Evolutionary conservation across 1,140 invertebrate species (phyloP), one percentile per base, ranked within the genome.

Genomic region (Brachionus paranguensis): DNA sequence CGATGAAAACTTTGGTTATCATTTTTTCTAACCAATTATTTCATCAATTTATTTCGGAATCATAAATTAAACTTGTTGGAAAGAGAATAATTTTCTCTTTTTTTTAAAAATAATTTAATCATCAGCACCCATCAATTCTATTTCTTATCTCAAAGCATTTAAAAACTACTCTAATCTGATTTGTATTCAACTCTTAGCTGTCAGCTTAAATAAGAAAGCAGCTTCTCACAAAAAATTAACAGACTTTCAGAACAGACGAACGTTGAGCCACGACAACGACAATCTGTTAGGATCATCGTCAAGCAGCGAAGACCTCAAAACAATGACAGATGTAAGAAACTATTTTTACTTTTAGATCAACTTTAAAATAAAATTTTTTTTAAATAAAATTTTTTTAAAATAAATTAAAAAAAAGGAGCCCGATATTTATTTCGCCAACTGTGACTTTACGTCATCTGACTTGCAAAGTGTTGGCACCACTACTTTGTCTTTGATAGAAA

Each of bases 271-370:
- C 14, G 55, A 65, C 37, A 83, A 41, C 47, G 55, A 83, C n/a
- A 68, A 68, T 33, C 29, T 50, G 27, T 11, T 68, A 10, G 60
- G 17, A 17, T 83, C 79, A 29, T 83, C 79, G 41, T 83, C 79
- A 55, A 83, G 79, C 43, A 83, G 79, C 68, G 79, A 83, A 29
- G 79, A 83, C 17, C 65, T 72, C 27, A 83, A 72, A 47, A 72
- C 65, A 47, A 83, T 83, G 79, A 83, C 17, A 14, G 79, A 83
- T 45, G 79, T 83, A n/a, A n/a, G n/a, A n/a, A n/a, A n/a, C n/a
- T n/a, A n/a, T n/a, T n/a, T n/a, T n/a, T n/a, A n/a, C n/a, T n/a
- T n/a, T n/a, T n/a, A n/a, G n/a, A n/a, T n/a, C n/a, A n/a, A n/a
- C n/a, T n/a, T n/a, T n/a, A n/a, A n/a, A 72, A n/a, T 43, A 12